phyloP scores from a whole-genome alignment of 2,797 vertebrate genomes.

The Ceryle rudis region DNA sequence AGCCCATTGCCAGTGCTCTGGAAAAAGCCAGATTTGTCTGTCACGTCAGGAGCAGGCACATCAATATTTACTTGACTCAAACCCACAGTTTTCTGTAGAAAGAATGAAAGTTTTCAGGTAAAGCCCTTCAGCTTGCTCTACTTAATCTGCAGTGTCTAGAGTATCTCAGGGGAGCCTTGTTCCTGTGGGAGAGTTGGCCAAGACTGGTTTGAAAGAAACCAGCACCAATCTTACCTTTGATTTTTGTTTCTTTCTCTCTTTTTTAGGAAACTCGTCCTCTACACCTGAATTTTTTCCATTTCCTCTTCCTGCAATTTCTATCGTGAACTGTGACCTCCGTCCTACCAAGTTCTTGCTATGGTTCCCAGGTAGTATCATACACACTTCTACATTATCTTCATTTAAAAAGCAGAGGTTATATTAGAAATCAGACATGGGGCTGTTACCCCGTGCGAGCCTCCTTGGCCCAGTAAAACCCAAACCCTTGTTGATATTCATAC shows the following conservation, averaged over 20 bases:
- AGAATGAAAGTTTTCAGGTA: not conserved
- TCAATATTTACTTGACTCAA: not conserved
- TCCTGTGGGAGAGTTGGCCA: not conserved
- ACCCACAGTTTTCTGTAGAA: not conserved
- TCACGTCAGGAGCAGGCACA: not conserved
- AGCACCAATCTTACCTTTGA: not conserved
- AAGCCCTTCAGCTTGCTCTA: not conserved
- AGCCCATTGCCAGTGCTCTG: not conserved
- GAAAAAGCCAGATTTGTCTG: not conserved
- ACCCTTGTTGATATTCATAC: not conserved
- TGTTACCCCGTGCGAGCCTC: rapidly evolving
- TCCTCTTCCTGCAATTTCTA: not conserved
- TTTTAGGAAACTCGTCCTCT: not conserved
- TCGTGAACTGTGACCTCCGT: rapidly evolving
- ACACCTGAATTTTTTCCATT: not conserved
- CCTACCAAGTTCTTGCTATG: not conserved
- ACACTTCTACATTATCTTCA: rapidly evolving
- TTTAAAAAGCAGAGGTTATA: not conserved
- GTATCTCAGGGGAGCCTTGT: not conserved
- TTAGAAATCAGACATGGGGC: rapidly evolving
- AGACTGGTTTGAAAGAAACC: not conserved
- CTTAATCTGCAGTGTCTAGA: not conserved
- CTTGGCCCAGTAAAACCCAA: rapidly evolving
- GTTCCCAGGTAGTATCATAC: rapidly evolving
- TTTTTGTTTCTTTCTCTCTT: not conserved